Percentiles rank a stretch among this genome's conserved stretches.
Evolutionary conservation across 2,113 vertebrate species (phyloP).

Genomic region (Bos indicus): DNA sequence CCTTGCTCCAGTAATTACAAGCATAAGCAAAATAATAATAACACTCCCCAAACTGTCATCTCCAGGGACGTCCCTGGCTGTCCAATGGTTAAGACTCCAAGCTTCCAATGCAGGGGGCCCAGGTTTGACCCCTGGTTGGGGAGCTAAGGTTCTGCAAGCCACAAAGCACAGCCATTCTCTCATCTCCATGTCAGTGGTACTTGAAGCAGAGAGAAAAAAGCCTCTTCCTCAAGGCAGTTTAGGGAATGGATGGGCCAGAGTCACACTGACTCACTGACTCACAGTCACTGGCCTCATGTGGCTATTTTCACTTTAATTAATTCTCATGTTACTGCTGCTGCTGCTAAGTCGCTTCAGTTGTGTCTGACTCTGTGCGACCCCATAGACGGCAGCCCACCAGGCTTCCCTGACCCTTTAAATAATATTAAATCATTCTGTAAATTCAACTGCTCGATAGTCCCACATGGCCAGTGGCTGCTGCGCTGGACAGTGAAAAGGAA

Average conservation of each 20-base stretch:
- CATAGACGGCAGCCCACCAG: no score
- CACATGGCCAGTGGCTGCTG: fast-evolving
- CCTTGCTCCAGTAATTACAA: not conserved
- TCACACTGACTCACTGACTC: fast-evolving
- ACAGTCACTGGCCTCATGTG: not conserved
- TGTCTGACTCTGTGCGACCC: no score
- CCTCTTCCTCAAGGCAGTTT: not conserved
- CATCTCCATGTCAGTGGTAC: no score
- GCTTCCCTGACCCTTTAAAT: no score
- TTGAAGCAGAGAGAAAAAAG: not conserved
- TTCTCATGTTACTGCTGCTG: no score
- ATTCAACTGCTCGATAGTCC: not conserved
- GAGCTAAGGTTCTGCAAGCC: not conserved
- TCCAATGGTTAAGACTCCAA: not conserved
- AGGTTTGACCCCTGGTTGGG: not conserved
- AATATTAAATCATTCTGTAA: not conserved
- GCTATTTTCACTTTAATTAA: no score
- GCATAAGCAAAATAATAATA: not conserved
- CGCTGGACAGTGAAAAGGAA: fast-evolving
- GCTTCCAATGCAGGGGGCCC: not conserved
- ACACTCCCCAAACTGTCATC: no score
- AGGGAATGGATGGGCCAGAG: fast-evolving
- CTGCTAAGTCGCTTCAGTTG: no score
- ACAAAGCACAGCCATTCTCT: not conserved
- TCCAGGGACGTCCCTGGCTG: not conserved